phyloP scores from a whole-genome alignment of 2,113 vertebrate species.

The Ranitomeya variabilis region DNA sequence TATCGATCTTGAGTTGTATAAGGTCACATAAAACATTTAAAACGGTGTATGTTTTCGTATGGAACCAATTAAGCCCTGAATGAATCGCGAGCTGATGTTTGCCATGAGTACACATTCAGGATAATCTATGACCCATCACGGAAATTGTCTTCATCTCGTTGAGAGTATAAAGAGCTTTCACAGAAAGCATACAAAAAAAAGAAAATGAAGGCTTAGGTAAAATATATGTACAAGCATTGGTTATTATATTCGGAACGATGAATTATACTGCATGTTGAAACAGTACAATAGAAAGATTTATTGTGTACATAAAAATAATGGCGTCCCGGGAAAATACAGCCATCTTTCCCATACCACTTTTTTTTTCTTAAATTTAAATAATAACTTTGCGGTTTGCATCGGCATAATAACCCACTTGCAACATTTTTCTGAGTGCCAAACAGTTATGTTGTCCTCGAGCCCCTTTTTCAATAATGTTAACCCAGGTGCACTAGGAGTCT shows the following conservation, averaged over 20 bases:
- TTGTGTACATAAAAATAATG: neutral
- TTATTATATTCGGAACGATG: neutral
- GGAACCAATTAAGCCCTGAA: conserved; percentile 29
- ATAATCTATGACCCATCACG: conserved; percentile 30
- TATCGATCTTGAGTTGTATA: conserved; percentile 19
- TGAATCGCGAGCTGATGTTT: conserved; percentile 3
- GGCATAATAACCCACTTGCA: too few species aligned
- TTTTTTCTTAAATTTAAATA: neutral
- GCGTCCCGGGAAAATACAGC: neutral
- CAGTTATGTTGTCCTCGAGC: neutral
- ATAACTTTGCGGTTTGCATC: neutral
- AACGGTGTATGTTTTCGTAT: neutral
- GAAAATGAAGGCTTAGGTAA: neutral
- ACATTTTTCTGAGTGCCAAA: neutral
- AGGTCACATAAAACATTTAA: conserved; percentile 27
- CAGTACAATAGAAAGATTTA: neutral
- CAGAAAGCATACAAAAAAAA: neutral
- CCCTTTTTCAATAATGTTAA: neutral
- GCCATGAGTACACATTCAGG: conserved; percentile 1
- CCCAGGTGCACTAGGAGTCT: conserved; percentile 10
- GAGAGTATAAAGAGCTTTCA: neutral
- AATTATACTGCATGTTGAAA: neutral
- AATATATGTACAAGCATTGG: neutral
- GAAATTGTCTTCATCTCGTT: conserved; percentile 23
- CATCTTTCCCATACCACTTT: neutral